Evolutionary conservation across 2,797 vertebrate genomes (phyloP).

Genomic region (Hypotaenidia okinawae): DNA sequence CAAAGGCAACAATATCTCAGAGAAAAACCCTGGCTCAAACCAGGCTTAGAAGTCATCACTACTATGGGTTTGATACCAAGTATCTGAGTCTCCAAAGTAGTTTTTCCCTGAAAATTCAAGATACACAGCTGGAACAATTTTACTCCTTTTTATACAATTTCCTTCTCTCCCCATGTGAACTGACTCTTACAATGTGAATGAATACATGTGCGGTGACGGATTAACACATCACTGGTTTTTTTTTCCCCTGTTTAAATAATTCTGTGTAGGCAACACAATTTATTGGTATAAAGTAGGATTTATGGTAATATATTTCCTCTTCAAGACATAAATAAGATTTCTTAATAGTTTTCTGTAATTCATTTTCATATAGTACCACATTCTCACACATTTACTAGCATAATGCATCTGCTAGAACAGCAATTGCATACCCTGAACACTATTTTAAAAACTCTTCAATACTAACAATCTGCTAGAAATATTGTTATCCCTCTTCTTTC

Average conservation of each 20-base stretch:
- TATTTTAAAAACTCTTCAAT: slow-evolving; percentile 64
- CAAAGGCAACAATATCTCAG: not conserved
- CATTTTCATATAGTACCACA: slow-evolving; percentile 63
- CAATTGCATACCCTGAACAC: slow-evolving; percentile 47
- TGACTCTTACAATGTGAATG: slow-evolving; percentile 13
- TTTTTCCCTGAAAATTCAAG: slow-evolving; percentile 17
- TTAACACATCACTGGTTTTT: slow-evolving; percentile 21
- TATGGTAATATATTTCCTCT: slow-evolving; percentile 64
- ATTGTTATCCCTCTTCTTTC: slow-evolving; percentile 34
- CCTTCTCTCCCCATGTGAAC: not conserved
- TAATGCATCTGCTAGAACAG: slow-evolving; percentile 59
- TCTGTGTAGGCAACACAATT: slow-evolving; percentile 56
- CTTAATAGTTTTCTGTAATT: slow-evolving; percentile 68
- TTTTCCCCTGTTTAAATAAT: slow-evolving; percentile 40
- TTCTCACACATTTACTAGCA: slow-evolving; percentile 47
- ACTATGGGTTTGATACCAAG: not conserved
- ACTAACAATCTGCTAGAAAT: slow-evolving; percentile 59
- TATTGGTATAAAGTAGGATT: slow-evolving; percentile 62
- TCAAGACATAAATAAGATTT: slow-evolving; percentile 67
- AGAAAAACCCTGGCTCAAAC: not conserved
- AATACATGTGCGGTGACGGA: slow-evolving; percentile 26
- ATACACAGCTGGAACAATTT: slow-evolving; percentile 2
- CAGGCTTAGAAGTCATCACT: not conserved
- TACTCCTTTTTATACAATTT: not conserved
- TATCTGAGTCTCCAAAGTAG: not conserved